phyloP scores from a whole-genome alignment of 2,797 vertebrate species.

The Notoglanidium macrostoma region DNA sequence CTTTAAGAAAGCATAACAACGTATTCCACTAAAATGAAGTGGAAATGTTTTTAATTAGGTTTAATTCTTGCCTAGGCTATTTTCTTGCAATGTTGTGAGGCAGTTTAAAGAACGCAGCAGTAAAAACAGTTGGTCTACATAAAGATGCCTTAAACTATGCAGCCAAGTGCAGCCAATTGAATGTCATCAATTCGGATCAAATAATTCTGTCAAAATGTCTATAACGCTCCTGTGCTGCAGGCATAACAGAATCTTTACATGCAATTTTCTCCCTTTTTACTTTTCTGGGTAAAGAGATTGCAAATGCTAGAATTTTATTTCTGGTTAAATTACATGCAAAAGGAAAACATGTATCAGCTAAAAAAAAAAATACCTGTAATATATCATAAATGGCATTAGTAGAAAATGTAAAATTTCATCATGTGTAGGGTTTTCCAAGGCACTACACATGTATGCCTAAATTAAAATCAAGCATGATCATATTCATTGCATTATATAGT shows the following conservation, averaged over 20 bases:
- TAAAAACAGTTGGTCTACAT: neutral
- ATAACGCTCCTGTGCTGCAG: neutral
- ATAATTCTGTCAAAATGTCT: neutral
- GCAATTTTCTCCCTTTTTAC: neutral
- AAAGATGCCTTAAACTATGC: neutral
- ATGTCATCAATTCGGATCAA: neutral
- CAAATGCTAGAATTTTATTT: neutral
- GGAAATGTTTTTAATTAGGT: neutral
- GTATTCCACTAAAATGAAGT: neutral
- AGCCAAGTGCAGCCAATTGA: neutral
- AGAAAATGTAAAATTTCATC: neutral
- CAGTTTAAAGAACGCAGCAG: neutral
- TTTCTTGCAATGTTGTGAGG: neutral
- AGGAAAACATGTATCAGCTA: neutral
- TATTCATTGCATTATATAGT: neutral
- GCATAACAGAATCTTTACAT: neutral
- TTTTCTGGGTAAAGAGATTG: neutral
- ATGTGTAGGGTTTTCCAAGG: neutral
- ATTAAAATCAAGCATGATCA: constrained; percentile 6
- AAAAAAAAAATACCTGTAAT: neutral
- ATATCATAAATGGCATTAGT: neutral
- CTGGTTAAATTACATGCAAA: neutral
- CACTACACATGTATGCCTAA: neutral
- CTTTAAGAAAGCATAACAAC: neutral
- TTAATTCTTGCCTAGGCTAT: neutral